A percentile compares a stretch with the other conserved stretches of the same genome.
Evolutionary conservation across 2,888 invertebrate species (phyloP).

Genomic region (Lithophane ornitopus): DNA sequence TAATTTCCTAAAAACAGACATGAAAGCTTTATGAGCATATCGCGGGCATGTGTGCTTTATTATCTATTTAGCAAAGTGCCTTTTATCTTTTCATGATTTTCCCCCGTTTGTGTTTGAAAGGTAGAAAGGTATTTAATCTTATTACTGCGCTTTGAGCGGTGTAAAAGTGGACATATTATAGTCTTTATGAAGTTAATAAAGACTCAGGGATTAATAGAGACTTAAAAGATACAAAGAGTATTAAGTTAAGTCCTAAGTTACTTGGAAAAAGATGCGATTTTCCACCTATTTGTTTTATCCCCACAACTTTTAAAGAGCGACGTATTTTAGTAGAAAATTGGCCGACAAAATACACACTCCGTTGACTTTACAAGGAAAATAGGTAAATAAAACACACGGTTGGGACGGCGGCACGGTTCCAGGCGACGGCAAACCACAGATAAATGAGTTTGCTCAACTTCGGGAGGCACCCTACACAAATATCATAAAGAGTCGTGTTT

Average conservation of each 20-base stretch:
- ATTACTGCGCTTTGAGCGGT: slow-evolving; percentile 2
- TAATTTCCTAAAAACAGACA: slow-evolving; percentile 43
- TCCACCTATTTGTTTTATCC: slow-evolving; percentile 16
- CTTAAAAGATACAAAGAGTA: neutral
- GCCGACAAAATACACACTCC: slow-evolving; percentile 52
- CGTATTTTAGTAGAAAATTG: slow-evolving; percentile 51
- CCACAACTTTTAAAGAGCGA: slow-evolving; percentile 29
- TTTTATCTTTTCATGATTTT: slow-evolving; percentile 30
- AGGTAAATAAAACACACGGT: slow-evolving; percentile 54
- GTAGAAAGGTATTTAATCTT: slow-evolving; percentile 11
- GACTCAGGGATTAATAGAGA: neutral
- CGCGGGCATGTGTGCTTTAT: slow-evolving; percentile 16
- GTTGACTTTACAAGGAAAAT: slow-evolving; percentile 59
- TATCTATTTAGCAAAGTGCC: slow-evolving; percentile 23
- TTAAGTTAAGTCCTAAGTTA: slow-evolving; percentile 4
- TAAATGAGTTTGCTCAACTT: slow-evolving; percentile 58
- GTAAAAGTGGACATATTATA: slow-evolving; percentile 13
- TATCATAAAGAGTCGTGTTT: slow-evolving; percentile 50
- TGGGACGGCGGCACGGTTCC: slow-evolving; percentile 19
- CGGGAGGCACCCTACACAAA: slow-evolving; percentile 49
- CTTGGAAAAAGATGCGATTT: slow-evolving; percentile 10
- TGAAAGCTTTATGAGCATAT: slow-evolving; percentile 33
- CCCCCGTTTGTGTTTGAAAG: slow-evolving; percentile 12
- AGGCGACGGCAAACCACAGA: slow-evolving; percentile 45
- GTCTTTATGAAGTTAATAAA: neutral